Base-by-base conservation (phyloP, 2,113 vertebrate genomes). In the Brachionichthys hirsutus region DNA sequence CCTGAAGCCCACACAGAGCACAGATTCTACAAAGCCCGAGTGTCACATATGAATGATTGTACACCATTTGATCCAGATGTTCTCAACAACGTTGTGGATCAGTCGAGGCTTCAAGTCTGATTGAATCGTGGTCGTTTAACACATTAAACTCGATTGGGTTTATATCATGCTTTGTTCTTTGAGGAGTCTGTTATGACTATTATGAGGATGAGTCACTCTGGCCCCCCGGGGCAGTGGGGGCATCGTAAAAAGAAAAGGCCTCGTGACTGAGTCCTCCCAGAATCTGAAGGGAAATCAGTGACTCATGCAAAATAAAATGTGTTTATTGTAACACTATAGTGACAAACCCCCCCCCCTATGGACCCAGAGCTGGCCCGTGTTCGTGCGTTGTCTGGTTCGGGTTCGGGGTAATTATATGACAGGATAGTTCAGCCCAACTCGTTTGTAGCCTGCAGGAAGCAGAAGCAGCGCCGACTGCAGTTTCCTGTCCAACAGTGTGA, bases 371-470 rank as follows among this genome's bases (percentile, higher is more conserved):
- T 58, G 46, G 49, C 19, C 58, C 67, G 58, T 65, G 70, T 81
- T 74, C 70, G 60, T 54, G 61, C 58, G 54, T 61, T 73, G 78
- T 85, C 76, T 88, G 86, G 62, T 79, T 89, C 53, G 62, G 70
- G 76, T 89, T 87, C 77, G 77, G 63, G 63, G 74, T 80, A 81
- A 85, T 92, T 90, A 89, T 87, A 85, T 87, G 81, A 90, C 82
- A 84, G 85, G 73, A 59, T 65, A 84, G 85, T 71, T 85, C 88
- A 86, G 82, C 73, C 76, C 84, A 84, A 78, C 76, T 74, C 70
- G 77, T 88, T 86, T 88, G 41, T 82, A 78, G 88, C 88, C 83
- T 75, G 81, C 73, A 92, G 90, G 90, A 90, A 92, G 84, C 87
- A 69, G 80, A 89, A 89, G 90, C 87, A 81, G 85, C 65, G 82